Conservation (phyloP, 2,888 invertebrate species). For the Phrixothrix hirtus region DNA sequence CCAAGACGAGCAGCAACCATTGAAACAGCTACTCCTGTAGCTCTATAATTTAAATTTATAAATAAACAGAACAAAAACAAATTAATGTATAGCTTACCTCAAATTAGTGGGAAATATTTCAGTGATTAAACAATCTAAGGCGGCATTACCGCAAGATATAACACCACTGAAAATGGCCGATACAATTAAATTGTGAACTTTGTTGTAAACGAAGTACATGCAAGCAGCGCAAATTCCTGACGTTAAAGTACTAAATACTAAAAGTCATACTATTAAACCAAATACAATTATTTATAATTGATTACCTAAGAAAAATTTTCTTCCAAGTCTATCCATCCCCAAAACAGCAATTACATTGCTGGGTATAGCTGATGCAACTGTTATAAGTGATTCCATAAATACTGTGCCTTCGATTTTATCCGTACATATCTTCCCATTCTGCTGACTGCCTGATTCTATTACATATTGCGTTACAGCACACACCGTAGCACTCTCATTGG, state of each 20-base stretch:
- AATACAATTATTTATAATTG: neutral
- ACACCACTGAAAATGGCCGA: conserved; percentile 86
- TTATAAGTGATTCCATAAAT: conserved; percentile 84
- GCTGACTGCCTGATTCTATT: conserved; percentile 67
- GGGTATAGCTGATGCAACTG: conserved; percentile 82
- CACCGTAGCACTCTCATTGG: conserved; percentile 68
- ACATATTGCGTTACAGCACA: conserved; percentile 80
- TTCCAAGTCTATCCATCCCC: conserved; percentile 83
- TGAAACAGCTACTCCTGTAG: conserved; percentile 88
- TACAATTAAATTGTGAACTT: conserved; percentile 79
- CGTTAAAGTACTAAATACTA: conserved; percentile 84
- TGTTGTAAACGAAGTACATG: conserved; percentile 83
- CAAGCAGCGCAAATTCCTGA: conserved; percentile 82
- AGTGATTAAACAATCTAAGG: conserved; percentile 88
- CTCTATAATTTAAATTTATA: conserved; percentile 64
- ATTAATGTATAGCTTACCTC: conserved; percentile 60
- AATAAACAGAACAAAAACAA: conserved; percentile 1
- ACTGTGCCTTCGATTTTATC: conserved; percentile 77
- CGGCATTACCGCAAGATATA: conserved; percentile 86
- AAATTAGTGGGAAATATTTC: conserved; percentile 92
- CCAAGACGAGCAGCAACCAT: conserved; percentile 89
- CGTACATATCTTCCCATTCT: conserved; percentile 63
- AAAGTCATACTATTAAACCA: conserved; percentile 33
- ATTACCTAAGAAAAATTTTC: conserved; percentile 79
- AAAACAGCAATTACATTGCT: conserved; percentile 80